A percentile compares a stretch with the other conserved stretches of the same genome.
Conservation (phyloP, 2,888 invertebrate genomes). For the Desoria tigrina region DNA sequence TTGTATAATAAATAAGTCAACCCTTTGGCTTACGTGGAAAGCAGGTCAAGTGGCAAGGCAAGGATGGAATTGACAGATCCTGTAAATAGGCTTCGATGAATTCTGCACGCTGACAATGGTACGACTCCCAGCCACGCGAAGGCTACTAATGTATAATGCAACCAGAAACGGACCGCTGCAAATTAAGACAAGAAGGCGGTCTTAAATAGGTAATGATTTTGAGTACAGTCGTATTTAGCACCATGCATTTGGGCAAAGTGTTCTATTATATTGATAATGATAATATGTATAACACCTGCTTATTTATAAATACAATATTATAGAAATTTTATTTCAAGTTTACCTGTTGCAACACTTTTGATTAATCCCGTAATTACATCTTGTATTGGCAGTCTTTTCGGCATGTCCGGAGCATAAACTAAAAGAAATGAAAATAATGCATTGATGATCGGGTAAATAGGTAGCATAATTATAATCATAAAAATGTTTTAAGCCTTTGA, state of each 20-base stretch:
- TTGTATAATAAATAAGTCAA: background rate
- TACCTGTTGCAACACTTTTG: slow-evolving; percentile 81
- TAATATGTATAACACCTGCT: too few species aligned
- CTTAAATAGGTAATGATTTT: too few species aligned
- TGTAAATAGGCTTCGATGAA: slow-evolving; percentile 88
- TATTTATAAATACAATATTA: too few species aligned
- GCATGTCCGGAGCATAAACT: slow-evolving; percentile 99
- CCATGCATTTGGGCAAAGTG: too few species aligned
- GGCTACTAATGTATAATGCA: slow-evolving; percentile 95
- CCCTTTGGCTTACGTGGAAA: slow-evolving; percentile 68
- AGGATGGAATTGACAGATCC: slow-evolving; percentile 78
- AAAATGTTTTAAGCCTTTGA: too few species aligned
- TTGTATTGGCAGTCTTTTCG: slow-evolving; percentile 87
- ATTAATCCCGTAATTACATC: slow-evolving; percentile 90
- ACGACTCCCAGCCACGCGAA: slow-evolving; percentile 97
- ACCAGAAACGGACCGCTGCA: slow-evolving; percentile 95
- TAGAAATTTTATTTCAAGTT: too few species aligned
- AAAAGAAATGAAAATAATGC: too few species aligned
- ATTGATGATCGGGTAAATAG: too few species aligned
- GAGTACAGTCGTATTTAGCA: too few species aligned
- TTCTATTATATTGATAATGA: too few species aligned
- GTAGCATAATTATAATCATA: too few species aligned
- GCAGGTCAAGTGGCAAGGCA: slow-evolving; percentile 84
- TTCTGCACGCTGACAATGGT: slow-evolving; percentile 92
- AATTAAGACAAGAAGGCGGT: too few species aligned